These are phyloP conservation scores for Habroteleia sp. DNA, from an alignment of 2,888 invertebrate genomes.

Conservation along the genomic window DNA sequence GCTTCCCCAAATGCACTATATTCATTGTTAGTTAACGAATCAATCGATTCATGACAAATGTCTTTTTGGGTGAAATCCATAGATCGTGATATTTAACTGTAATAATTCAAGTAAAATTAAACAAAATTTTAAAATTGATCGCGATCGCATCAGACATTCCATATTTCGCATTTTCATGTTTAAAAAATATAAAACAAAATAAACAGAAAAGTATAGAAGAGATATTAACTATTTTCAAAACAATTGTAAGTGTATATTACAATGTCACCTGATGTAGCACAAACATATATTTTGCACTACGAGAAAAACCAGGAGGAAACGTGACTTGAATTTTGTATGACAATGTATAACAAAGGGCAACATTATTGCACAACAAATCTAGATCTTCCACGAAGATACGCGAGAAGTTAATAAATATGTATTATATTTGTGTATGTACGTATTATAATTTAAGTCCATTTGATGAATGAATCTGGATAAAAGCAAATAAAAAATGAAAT, in stretches of 20 bases:
- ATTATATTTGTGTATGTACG: conserved; percentile 76
- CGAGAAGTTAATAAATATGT: conserved; percentile 69
- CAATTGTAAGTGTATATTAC: conserved; percentile 42
- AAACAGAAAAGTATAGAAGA: conserved; percentile 26
- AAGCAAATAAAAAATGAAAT: conserved; percentile 28
- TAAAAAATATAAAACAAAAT: conserved; percentile 34
- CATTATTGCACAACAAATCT: conserved; percentile 59
- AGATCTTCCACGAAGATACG: conserved; percentile 56
- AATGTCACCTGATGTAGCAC: conserved; percentile 46
- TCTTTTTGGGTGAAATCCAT: conserved; percentile 4
- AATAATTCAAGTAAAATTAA: conserved; percentile 24
- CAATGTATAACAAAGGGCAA: conserved; percentile 30
- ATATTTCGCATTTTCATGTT: conserved; percentile 65
- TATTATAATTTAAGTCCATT: conserved; percentile 66
- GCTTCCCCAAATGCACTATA: conserved; percentile 10
- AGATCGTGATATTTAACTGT: conserved; percentile 28
- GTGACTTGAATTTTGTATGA: conserved; percentile 52
- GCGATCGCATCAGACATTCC: conserved; percentile 65
- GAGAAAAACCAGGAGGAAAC: conserved; percentile 5
- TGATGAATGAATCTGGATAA: conserved; percentile 32
- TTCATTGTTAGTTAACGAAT: conserved; percentile 26
- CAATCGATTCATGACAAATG: neutral
- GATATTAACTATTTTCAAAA: conserved; percentile 44
- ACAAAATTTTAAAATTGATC: conserved; percentile 28
- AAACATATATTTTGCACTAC: conserved; percentile 58